A percentile compares a stretch with the other conserved stretches of the same genome.
These are phyloP conservation scores for Limenitis arthemis DNA, from an alignment of 2,888 invertebrate genomes.

Conservation along the genomic window DNA sequence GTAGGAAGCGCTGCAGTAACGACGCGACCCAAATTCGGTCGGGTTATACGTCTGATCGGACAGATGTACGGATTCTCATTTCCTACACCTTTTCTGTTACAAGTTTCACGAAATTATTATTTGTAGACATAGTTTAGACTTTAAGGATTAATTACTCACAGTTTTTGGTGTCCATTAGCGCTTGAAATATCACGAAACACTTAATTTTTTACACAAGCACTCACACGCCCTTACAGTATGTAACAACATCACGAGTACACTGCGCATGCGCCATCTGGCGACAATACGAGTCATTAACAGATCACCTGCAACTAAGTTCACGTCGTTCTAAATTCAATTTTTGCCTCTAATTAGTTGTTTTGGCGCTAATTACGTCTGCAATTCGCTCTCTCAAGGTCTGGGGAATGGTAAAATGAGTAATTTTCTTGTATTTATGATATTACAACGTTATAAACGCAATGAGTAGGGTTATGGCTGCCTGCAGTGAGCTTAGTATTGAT, in stretches of 20 bases:
- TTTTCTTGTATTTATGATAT: slow-evolving; percentile 1
- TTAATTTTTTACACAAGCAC: slow-evolving; percentile 65
- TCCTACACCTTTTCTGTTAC: slow-evolving; percentile 50
- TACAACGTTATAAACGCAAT: not conserved
- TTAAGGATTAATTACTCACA: slow-evolving; percentile 50
- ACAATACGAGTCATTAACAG: slow-evolving; percentile 30
- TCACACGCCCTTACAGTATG: slow-evolving; percentile 68
- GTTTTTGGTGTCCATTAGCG: slow-evolving; percentile 53
- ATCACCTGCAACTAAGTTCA: slow-evolving; percentile 51
- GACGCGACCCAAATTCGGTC: slow-evolving; percentile 51
- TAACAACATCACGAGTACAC: slow-evolving; percentile 68
- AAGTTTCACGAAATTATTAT: slow-evolving; percentile 36
- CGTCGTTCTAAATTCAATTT: slow-evolving; percentile 46
- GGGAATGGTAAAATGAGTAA: slow-evolving; percentile 5
- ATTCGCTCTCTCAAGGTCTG: slow-evolving; percentile 27
- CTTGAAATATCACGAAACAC: slow-evolving; percentile 66
- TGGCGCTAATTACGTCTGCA: slow-evolving; percentile 32
- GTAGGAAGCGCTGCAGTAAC: slow-evolving; percentile 39
- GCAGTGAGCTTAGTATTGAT: slow-evolving; percentile 47
- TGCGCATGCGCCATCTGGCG: slow-evolving; percentile 69
- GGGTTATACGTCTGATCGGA: slow-evolving; percentile 59
- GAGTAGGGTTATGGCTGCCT: slow-evolving; percentile 14
- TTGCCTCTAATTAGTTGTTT: slow-evolving; percentile 33
- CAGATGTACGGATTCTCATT: slow-evolving; percentile 62
- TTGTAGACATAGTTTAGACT: slow-evolving; percentile 24